Percentiles rank a stretch among this genome's conserved stretches.
Conservation (phyloP, 2,113 vertebrate species). For the Coreoperca whiteheadi region DNA sequence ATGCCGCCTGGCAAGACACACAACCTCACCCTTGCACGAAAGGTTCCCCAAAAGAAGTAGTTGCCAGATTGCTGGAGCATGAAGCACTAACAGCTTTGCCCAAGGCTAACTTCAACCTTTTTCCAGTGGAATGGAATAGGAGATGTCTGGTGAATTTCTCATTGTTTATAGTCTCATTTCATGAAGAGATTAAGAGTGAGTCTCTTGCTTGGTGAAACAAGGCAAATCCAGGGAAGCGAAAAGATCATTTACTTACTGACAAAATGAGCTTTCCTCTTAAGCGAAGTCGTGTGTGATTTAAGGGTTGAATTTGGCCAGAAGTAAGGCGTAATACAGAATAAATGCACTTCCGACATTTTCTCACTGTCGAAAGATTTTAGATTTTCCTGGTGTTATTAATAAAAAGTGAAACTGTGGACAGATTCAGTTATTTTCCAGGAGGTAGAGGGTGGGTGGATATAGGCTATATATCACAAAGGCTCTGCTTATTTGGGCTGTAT, state of each 20-base stretch:
- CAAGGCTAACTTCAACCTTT: conserved; percentile 81
- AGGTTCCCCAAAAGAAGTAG: conserved; percentile 72
- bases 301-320: conserved; percentile 41
- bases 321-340: conserved; percentile 44
- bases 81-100: conserved; percentile 81
- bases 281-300: conserved; percentile 58
- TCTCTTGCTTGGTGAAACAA: conserved; percentile 68
- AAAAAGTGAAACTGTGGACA: conserved; percentile 4
- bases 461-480: not conserved
- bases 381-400: conserved; percentile 1
- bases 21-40: conserved; percentile 55
- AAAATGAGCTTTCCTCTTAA: conserved; percentile 70
- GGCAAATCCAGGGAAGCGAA: conserved; percentile 57
- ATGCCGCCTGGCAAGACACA: conserved; percentile 57
- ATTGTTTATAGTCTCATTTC: conserved; percentile 79
- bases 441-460: not conserved
- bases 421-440: conserved; percentile 20
- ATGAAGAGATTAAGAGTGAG: conserved; percentile 76
- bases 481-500: conserved; percentile 24
- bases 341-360: conserved; percentile 44
- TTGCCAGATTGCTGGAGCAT: conserved; percentile 80
- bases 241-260: conserved; percentile 75
- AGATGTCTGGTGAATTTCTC: conserved; percentile 75
- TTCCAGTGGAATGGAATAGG: conserved; percentile 68
- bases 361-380: conserved; percentile 25